Percentiles rank a stretch among this genome's conserved stretches.
Evolutionary conservation across 92 coral and sea anemone species (phyloP).

Genomic region (Epizoanthus stellaris): DNA sequence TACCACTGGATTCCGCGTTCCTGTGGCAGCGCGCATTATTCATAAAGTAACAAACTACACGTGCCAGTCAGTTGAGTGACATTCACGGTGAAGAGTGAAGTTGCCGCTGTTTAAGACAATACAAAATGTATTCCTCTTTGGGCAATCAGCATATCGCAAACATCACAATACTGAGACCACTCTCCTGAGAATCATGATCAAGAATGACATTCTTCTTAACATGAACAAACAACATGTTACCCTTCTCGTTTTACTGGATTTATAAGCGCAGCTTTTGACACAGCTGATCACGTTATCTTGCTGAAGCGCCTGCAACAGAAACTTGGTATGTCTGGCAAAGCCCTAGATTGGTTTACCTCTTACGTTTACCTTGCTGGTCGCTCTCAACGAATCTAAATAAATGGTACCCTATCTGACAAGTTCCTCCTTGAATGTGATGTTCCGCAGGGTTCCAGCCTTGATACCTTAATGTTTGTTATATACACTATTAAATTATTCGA

Average conservation of each 20-base stretch:
- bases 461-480: no score
- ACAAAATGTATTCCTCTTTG: slow-evolving; percentile 25
- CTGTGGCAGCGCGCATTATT: no score
- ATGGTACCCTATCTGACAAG: slow-evolving; percentile 34
- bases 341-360: slow-evolving; percentile 39
- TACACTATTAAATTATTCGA: no score
- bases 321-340: not conserved
- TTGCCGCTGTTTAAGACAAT: not conserved
- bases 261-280: no score
- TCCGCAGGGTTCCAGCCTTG: no score
- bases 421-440: not conserved
- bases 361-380: not conserved
- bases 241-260: slow-evolving; percentile 37
- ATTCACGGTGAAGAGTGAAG: no score
- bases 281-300: no score
- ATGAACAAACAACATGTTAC: slow-evolving; percentile 51
- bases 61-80: no score
- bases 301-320: slow-evolving; percentile 22
- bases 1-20: no score
- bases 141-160: slow-evolving; percentile 38
- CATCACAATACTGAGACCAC: slow-evolving; percentile 42
- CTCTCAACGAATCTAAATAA: slow-evolving; percentile 27
- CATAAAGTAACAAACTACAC: no score
- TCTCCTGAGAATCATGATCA: slow-evolving; percentile 34
- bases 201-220: slow-evolving; percentile 44